A percentile compares a stretch with the other conserved stretches of the same genome.
Evolutionary conservation across 1,140 invertebrate species (phyloP).

Genomic region (Sinonovacula constricta): DNA sequence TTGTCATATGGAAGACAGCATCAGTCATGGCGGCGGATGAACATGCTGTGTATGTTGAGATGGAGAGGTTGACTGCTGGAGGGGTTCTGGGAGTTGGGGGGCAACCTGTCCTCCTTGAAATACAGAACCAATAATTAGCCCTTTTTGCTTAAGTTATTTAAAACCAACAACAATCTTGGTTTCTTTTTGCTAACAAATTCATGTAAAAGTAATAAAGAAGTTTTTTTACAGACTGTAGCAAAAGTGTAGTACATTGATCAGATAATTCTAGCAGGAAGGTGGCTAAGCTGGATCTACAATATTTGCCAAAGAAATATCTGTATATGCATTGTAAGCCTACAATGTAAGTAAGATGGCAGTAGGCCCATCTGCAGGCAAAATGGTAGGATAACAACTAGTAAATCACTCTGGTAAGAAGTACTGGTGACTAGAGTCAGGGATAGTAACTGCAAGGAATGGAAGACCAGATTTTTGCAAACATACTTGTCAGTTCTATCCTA

Average conservation of each 20-base stretch:
- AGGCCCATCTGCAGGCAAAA: no score
- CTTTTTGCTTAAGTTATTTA: no score
- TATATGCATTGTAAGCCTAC: no score
- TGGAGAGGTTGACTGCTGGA: slow-evolving; percentile 88
- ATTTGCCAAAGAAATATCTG: background rate
- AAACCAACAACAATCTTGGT: background rate
- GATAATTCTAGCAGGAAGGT: background rate
- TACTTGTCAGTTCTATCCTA: no score
- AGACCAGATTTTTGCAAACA: no score
- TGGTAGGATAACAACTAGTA: no score
- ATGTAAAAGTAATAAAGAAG: background rate
- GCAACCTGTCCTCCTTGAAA: slow-evolving; percentile 87
- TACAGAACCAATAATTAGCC: background rate
- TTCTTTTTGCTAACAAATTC: no score
- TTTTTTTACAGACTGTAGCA: background rate
- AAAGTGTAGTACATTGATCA: background rate
- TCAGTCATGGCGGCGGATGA: slow-evolving; percentile 84
- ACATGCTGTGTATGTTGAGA: slow-evolving; percentile 84
- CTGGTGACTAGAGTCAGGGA: no score
- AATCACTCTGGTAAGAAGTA: no score
- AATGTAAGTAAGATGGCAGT: no score
- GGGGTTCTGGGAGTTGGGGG: slow-evolving; percentile 85
- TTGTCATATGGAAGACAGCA: slow-evolving; percentile 86
- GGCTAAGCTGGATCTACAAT: background rate
- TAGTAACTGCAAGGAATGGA: no score